Evolutionary conservation across 2,888 invertebrate genomes (phyloP), one percentile per base, ranked within the genome.

Genomic region (Smittia aterrima): DNA sequence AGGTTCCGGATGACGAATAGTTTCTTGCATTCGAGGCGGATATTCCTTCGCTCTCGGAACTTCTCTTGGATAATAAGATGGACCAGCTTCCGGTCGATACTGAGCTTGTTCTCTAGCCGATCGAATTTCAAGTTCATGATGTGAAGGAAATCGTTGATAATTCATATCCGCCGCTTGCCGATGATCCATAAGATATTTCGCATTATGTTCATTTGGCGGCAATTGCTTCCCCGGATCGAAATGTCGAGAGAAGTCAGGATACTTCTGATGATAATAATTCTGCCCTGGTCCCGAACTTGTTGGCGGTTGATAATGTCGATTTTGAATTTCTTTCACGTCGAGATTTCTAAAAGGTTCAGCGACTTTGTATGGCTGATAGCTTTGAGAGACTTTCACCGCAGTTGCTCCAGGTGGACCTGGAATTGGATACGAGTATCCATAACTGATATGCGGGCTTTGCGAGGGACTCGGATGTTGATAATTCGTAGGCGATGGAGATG

Each of bases 181-280:
- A 6, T 53, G 41, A 24, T 20, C 32, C 47, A 20, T 18, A 13
- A 22, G 38, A 66, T 38, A 13, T 22, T 25, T 47, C 13, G 24
- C 13, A 25, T 20, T 13, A n/a, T 24, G 47, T 47, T 41, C 47
- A 11, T 47, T 18, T 7, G 53, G n/a, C 11, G n/a, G 53, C 3
- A 18, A 18, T 47, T 13, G 53, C n/a, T 47, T 47, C 11, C 53
- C 53, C 2, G 53, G 53, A 47, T 47, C 68, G 22, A 68, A 68
- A 13, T 53, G 32, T 1, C 53, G 41, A 24, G 25, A 1, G 41
- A 68, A 68, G 20, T 68, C 68, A 2, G 68, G 68, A 47, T 68
- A 53, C 4, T 68, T 68, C 7, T 47, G 41, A 9, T 68, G 68
- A 7, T 68, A 68, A 47, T 68, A 68, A 25, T 68, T 68, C 9